Evolutionary conservation across 2,888 invertebrate species (phyloP), one percentile per base, ranked within the genome.

Genomic region (Atrina japonica): DNA sequence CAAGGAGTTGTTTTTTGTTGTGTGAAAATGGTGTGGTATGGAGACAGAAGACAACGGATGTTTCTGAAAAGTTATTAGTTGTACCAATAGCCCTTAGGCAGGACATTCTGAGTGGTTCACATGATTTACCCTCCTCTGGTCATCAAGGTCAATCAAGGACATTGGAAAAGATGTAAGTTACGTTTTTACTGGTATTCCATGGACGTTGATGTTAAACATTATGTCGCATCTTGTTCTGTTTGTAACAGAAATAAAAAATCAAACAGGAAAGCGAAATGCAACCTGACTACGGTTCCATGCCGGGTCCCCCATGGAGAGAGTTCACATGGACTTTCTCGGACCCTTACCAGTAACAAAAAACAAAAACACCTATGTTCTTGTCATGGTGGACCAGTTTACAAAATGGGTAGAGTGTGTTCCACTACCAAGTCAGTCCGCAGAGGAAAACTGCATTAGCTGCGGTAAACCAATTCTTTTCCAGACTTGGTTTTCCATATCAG

Each of bases 401-500:
- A 76, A 76, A 30, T 74, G 71, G 73, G 70, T 76, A 3, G 73
- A 73, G 29, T 70, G 70, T 40, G 43, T 64, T 23, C 63, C 70
- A 3, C 40, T 74, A 16, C 70, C 70, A 6, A 49, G 40, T 30
- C 71, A 74, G 41, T 47, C 61, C n/a, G 66, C 70, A 9, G 58
- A 65, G 45, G 59, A 60, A n/a, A n/a, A 66, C 70, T 18, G 75
- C 72, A 21, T 49, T 18, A 18, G 70, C 70, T 21, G 61, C 72
- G 6, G 55, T 72, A 14, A 55, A 74, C 40, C 21, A 53, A 5
- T 76, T 73, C 49, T 67, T 73, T 35, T 35, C 69, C 3, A 35
- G 68, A 27, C 71, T 74, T 59, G 63, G 74, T 16, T 52, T 47
- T 40, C 74, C 68, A 1, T 59, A 68, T n/a, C 56, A 73, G 41